Conservation (phyloP, 1,140 invertebrate species). For the Globodera rostochiensis region DNA sequence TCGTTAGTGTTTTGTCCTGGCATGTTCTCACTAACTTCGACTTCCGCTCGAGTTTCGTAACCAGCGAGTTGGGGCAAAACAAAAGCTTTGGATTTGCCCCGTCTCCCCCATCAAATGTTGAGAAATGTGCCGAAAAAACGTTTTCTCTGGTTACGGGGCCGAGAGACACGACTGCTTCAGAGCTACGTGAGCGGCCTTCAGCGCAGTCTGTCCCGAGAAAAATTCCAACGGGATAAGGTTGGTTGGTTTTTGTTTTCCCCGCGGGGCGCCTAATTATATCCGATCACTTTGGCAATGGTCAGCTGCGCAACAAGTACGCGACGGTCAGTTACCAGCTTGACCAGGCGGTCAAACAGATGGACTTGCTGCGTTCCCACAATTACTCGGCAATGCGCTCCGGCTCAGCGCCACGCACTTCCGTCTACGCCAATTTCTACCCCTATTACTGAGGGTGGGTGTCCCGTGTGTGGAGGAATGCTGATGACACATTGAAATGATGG, state of each 20-base stretch:
- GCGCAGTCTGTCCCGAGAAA: conserved; percentile 63
- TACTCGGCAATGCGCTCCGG: conserved; percentile 54
- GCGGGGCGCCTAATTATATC: conserved; percentile 1
- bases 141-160: not conserved
- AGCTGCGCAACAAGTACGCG: conserved; percentile 60
- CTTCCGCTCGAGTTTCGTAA: no score
- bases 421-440: conserved; percentile 64
- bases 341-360: conserved; percentile 64
- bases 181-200: conserved; percentile 61
- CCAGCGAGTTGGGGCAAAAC: no score
- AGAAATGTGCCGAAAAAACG: not conserved
- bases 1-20: no score
- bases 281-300: conserved; percentile 26
- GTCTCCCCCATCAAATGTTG: conserved; percentile 27
- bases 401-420: conserved; percentile 55
- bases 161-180: conserved; percentile 42
- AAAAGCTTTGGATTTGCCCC: not conserved
- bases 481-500: no score
- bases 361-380: conserved; percentile 56
- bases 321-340: conserved; percentile 57
- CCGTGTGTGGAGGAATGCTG: not conserved
- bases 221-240: conserved; percentile 60
- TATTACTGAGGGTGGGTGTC: conserved; percentile 53
- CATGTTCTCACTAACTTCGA: not conserved
- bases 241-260: conserved; percentile 25